Conservation (phyloP, 2,888 invertebrate genomes). For the Eurytoma californica region DNA sequence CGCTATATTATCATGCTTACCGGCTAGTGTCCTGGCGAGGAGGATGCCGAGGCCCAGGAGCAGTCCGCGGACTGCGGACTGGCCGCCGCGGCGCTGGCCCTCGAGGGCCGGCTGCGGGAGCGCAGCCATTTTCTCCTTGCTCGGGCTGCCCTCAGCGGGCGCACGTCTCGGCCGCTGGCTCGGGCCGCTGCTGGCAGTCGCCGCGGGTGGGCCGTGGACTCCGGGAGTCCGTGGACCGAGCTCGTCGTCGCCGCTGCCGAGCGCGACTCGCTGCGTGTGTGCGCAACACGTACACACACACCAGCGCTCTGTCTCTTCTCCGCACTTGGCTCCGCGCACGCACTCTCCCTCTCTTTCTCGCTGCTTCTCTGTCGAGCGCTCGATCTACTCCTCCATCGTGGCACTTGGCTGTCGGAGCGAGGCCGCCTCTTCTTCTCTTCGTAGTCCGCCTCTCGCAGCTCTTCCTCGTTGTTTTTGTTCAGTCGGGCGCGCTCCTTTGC, state of each 20-base stretch:
- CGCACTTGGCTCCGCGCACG: constrained; percentile 17
- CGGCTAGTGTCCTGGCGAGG: constrained; percentile 65
- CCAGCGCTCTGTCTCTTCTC: constrained; percentile 7
- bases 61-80: constrained; percentile 70
- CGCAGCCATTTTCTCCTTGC: constrained; percentile 73
- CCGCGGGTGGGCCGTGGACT: not conserved
- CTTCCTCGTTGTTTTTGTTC: not conserved
- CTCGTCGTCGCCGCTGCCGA: not conserved
- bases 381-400: too few relatives aligned
- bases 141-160: constrained; percentile 39
- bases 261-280: too few relatives aligned
- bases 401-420: not conserved
- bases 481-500: not conserved
- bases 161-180: too few relatives aligned
- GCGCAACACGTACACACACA: not conserved
- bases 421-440: not conserved
- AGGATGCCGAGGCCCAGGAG: constrained; percentile 66
- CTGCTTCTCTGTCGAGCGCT: constrained; percentile 2
- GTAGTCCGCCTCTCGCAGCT: not conserved
- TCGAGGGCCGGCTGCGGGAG: constrained; percentile 62
- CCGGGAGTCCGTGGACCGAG: not conserved
- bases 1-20: constrained; percentile 59
- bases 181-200: not conserved
- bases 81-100: constrained; percentile 61
- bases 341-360: constrained; percentile 11